Evolutionary conservation across 2,888 invertebrate genomes (phyloP).

Genomic region (Sesamia inferens): DNA sequence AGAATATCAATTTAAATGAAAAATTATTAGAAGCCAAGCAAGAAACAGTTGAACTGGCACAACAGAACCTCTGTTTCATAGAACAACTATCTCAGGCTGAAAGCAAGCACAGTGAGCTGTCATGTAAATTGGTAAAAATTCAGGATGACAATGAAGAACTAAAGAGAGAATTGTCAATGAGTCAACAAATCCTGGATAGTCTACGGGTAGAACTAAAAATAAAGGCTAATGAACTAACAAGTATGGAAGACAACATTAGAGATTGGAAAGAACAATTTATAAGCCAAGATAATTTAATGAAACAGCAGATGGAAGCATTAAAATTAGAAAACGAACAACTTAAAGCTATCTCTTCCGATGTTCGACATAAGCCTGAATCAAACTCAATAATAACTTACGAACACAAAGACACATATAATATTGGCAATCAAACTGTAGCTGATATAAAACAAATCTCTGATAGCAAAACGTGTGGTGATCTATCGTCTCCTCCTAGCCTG

Average conservation of each 20-base stretch:
- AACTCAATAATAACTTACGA: constrained; percentile 32
- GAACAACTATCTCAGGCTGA: constrained; percentile 66
- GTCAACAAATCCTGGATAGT: constrained; percentile 68
- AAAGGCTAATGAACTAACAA: constrained; percentile 74
- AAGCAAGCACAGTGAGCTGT: constrained; percentile 63
- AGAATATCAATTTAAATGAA: constrained; percentile 54
- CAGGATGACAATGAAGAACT: constrained; percentile 66
- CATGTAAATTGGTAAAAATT: constrained; percentile 64
- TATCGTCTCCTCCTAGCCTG: constrained; percentile 78
- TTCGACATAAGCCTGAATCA: constrained; percentile 36
- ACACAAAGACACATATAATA: constrained; percentile 39
- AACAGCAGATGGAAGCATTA: constrained; percentile 72
- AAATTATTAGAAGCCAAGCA: constrained; percentile 65
- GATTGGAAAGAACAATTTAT: constrained; percentile 75
- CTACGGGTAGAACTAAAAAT: constrained; percentile 72
- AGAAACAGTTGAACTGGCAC: constrained; percentile 69
- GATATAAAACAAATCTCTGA: constrained; percentile 16
- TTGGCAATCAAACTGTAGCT: constrained; percentile 30
- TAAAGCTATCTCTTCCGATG: constrained; percentile 57
- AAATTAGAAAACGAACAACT: constrained; percentile 74
- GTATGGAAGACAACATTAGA: constrained; percentile 72
- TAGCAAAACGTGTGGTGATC: constrained; percentile 48
- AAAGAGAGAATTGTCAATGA: constrained; percentile 67
- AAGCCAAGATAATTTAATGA: constrained; percentile 69
- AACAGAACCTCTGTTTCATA: constrained; percentile 67